Evolutionary conservation across 2,113 vertebrate species (phyloP), one percentile per base, ranked within the genome.

Genomic region (Megatriorchis doriae): DNA sequence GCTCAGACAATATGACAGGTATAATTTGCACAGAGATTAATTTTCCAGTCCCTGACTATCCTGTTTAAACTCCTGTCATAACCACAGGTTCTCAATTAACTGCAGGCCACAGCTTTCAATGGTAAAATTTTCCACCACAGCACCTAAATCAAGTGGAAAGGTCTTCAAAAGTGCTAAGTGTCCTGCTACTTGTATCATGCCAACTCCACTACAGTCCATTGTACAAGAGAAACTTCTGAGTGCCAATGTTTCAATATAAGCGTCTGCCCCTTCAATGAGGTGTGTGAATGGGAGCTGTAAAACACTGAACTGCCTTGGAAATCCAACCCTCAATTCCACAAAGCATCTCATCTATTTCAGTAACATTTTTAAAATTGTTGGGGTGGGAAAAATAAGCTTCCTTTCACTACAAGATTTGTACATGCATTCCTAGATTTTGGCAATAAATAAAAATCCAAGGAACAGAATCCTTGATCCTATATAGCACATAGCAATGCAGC

Each of bases 201-300:
- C 66, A 71, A 32, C 6, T 20, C 50, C 42, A 26, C 17, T 55
- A 2, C 23, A 55, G 32, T 4, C 32, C 16, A 2, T 2, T 16
- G 25, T 1, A 2, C 38, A 32, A 62, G 52, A n/a, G 55, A n/a
- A 63, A 16, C 15, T 13, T 17, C 29, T 48, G 7, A 32, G 7
- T 26, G 53, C 7, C 47, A 50, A 10, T 21, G 20, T 40, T 58
- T 78, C 61, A 10, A 5, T 48, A 15, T 10, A 45, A 70, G n/a
- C 4, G 0, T 4, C 71, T 72, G 48, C 58, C 36, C 45, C 53
- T 66, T 52, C 2, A 0, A 6, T 15, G 50, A 53, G 66, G 11
- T 45, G 31, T 36, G 27, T 62, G 79, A 78, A 67, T 4, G 15
- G 61, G 32, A 74, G 48, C 43, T 10, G 3, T 12, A 58, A 56